Evolutionary conservation across 2,888 invertebrate species (phyloP), one percentile per base, ranked within the genome.

Genomic region (Perdita meconis): DNA sequence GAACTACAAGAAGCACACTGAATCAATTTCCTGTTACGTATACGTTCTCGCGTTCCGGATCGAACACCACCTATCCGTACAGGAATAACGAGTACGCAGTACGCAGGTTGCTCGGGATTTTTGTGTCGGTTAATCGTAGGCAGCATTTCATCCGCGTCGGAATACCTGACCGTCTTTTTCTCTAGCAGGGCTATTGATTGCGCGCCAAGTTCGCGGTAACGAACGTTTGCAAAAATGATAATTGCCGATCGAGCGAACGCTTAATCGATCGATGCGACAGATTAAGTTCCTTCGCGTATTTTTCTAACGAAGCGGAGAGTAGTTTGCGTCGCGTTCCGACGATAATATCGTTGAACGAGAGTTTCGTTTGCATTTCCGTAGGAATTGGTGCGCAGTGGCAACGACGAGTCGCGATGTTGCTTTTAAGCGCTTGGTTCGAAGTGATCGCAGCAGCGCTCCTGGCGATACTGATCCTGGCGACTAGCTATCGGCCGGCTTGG

Each of bases 371-470:
- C 24, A 12, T 59, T 63, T 38, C 13, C 22, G 34, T 19, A 75
- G 74, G 53, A 59, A n/a, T 38, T n/a, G 50, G 47, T 10, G 10
- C 47, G 47, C 10, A 16, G 0, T 13, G 13, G 0, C 10, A 1
- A 26, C 10, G 51, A 13, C 16, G 38, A 16, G n/a, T 42, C 67
- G 73, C 73, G 76, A 90, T 90, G 90, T 55, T 90, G 63, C 81
- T 89, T 56, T 87, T 85, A 77, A 89, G 83, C 72, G 88, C 81
- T 24, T 91, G 90, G 91, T 89, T 91, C 84, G 91, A 91, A 81
- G 82, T 86, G 10, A 84, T 91, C 61, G 89, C 88, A 34, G 87
- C 88, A 22, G 81, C 89, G 61, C 81, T 91, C 26, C 82, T 90
- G 75, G 83, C 89, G 26, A 74, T 90, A 71, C 68, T 92, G 59